Conservation (phyloP, 2,888 invertebrate species). For the Schrankia costaestrigalis region DNA sequence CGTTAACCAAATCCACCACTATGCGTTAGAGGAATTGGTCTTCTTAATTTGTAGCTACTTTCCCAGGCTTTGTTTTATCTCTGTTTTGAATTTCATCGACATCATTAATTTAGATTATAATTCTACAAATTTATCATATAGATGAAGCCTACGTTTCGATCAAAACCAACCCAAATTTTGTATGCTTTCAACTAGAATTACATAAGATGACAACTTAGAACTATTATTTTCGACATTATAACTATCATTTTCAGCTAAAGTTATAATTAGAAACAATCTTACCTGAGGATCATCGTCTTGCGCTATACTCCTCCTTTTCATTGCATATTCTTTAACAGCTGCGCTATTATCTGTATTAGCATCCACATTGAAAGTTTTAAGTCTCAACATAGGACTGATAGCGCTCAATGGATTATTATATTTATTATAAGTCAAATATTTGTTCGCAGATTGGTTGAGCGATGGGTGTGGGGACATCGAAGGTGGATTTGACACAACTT, state of each 20-base stretch:
- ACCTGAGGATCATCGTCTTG: slow-evolving; percentile 72
- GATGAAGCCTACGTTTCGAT: too few relatives aligned
- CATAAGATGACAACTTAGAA: too few relatives aligned
- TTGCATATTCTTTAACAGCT: slow-evolving; percentile 59
- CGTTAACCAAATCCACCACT: too few relatives aligned
- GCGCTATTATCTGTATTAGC: slow-evolving; percentile 62
- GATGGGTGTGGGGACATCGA: slow-evolving; percentile 48
- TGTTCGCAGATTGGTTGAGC: slow-evolving; percentile 46
- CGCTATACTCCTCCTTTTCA: slow-evolving; percentile 63
- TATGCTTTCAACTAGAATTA: too few relatives aligned
- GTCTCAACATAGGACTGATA: slow-evolving; percentile 61
- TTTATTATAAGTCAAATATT: slow-evolving; percentile 72
- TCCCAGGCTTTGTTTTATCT: too few relatives aligned
- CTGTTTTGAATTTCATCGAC: too few relatives aligned
- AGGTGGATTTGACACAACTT: slow-evolving; percentile 51
- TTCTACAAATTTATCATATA: too few relatives aligned
- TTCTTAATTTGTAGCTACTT: too few relatives aligned
- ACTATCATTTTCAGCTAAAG: background rate
- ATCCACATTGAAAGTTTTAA: slow-evolving; percentile 73
- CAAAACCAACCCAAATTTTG: too few relatives aligned
- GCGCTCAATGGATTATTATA: slow-evolving; percentile 61
- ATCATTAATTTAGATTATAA: too few relatives aligned
- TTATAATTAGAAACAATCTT: slow-evolving; percentile 1
- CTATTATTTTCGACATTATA: too few relatives aligned
- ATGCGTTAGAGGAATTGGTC: too few relatives aligned